Percentiles rank a stretch among this genome's conserved stretches.
Evolutionary conservation across 2,888 invertebrate species (phyloP).

Genomic region (Cantharis flavilabris): DNA sequence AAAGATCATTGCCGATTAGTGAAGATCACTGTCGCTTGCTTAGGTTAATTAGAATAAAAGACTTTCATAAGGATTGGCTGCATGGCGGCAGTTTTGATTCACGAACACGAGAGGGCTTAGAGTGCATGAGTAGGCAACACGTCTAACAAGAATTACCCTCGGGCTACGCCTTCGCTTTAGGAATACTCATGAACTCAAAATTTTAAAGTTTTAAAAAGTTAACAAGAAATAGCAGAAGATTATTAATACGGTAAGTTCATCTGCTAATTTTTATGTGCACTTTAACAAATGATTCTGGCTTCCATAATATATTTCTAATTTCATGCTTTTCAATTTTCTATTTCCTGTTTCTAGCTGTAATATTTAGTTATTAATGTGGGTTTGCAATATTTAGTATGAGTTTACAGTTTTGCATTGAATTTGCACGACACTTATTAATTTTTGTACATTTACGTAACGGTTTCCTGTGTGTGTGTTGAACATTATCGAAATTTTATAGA

Average conservation of each 20-base stretch:
- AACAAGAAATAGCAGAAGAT: no score
- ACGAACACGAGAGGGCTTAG: no score
- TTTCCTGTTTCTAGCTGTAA: not conserved
- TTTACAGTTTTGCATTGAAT: not conserved
- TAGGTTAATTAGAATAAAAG: no score
- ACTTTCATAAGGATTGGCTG: no score
- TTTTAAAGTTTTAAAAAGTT: no score
- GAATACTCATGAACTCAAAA: no score
- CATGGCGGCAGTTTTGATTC: no score
- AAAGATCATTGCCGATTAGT: not conserved
- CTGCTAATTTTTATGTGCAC: no score
- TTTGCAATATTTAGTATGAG: not conserved
- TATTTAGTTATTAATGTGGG: not conserved
- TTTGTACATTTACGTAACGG: not conserved
- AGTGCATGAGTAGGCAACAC: no score
- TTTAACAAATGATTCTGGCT: not conserved
- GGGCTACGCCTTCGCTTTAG: no score
- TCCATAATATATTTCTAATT: not conserved
- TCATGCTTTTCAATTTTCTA: not conserved
- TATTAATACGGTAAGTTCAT: no score
- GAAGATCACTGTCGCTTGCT: not conserved
- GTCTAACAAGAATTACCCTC: no score
- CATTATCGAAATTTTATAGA: not conserved
- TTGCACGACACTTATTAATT: not conserved
- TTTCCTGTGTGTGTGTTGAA: not conserved